phyloP scores from a whole-genome alignment of 2,113 vertebrate species.

The Brienomyrus brachyistius region DNA sequence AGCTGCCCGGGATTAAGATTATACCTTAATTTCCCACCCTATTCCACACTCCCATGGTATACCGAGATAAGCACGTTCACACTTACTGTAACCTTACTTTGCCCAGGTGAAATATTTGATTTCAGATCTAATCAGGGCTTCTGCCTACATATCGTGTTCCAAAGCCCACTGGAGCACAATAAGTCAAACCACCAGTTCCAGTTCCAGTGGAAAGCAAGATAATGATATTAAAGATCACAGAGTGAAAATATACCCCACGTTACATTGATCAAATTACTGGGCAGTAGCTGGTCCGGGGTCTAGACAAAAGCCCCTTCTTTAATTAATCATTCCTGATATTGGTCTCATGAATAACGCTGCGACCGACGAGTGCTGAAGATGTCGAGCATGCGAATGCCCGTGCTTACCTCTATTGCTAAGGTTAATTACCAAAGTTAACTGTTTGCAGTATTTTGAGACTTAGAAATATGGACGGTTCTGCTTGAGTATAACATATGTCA shows the following conservation, averaged over 20 bases:
- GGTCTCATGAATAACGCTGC: not conserved
- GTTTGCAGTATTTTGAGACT: not conserved
- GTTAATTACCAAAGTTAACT: not conserved
- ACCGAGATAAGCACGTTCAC: not conserved
- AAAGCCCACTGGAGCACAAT: not conserved
- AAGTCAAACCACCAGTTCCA: not conserved
- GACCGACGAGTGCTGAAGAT: not conserved
- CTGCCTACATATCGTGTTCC: not conserved
- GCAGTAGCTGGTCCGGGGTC: not conserved
- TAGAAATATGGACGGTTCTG: not conserved
- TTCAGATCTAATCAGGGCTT: not conserved
- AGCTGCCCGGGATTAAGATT: not conserved
- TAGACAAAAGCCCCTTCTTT: not conserved
- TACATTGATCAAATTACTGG: slow-evolving; percentile 1
- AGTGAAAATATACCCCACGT: not conserved
- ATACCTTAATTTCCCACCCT: not conserved
- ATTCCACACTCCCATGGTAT: not conserved
- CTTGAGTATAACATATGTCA: not conserved
- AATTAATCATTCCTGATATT: not conserved
- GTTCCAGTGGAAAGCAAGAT: not conserved
- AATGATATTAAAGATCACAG: not conserved
- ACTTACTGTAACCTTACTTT: not conserved
- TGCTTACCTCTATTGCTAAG: not conserved
- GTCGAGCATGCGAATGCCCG: not conserved
- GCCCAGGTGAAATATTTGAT: slow-evolving; percentile 9